Percentiles rank a stretch among this genome's conserved stretches.
These are phyloP conservation scores for Acanthopleura granulata DNA, from an alignment of 2,888 invertebrate genomes.

Conservation along the genomic window DNA sequence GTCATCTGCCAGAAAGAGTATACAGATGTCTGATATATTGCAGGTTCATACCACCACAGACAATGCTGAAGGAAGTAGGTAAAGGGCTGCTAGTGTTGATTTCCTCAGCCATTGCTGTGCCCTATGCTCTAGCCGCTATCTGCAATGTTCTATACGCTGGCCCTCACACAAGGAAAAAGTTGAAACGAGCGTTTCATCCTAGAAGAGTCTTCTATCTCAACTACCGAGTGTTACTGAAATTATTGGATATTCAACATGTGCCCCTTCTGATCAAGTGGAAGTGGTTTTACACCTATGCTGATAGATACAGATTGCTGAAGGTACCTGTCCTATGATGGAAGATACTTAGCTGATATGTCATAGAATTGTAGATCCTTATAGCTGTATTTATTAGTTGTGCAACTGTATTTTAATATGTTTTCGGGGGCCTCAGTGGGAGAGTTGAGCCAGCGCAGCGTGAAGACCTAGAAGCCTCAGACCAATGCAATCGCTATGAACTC, in stretches of 20 bases:
- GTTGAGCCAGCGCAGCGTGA: no score
- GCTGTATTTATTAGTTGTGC: no score
- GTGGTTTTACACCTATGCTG: constrained; percentile 50
- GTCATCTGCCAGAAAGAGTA: no score
- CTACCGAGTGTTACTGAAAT: constrained; percentile 49
- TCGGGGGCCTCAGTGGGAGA: no score
- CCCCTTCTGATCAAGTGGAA: constrained; percentile 53
- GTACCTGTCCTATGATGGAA: constrained; percentile 32
- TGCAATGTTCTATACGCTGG: constrained; percentile 63
- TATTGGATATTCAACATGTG: constrained; percentile 46
- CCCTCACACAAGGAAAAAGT: constrained; percentile 51
- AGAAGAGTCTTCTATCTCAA: constrained; percentile 62
- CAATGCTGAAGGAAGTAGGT: constrained; percentile 28
- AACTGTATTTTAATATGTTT: no score
- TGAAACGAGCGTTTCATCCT: constrained; percentile 57
- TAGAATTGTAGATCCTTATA: no score
- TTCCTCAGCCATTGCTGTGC: constrained; percentile 55
- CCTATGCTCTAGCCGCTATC: constrained; percentile 61
- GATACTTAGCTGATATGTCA: no score
- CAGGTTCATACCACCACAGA: no score
- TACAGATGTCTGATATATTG: no score
- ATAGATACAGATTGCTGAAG: constrained; percentile 49
- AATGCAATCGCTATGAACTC: no score
- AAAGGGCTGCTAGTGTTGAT: constrained; percentile 38
- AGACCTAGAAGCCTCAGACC: no score